These are phyloP conservation scores for Zygaena filipendulae DNA, from an alignment of 2,888 invertebrate genomes.

Conservation along the genomic window DNA sequence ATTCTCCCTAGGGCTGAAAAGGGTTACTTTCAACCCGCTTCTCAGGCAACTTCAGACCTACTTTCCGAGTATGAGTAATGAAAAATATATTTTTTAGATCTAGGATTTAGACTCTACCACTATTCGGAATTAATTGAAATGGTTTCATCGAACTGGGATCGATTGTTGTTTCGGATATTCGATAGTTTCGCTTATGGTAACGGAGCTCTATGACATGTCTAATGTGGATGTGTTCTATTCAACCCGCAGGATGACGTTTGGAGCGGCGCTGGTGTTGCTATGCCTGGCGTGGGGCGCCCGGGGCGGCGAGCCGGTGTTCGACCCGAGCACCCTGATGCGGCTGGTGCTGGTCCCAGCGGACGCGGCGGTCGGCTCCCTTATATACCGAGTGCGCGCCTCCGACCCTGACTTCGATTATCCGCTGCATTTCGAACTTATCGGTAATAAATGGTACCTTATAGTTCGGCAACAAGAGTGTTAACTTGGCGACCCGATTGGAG, in stretches of 20 bases:
- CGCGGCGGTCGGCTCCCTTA: slow-evolving; percentile 83
- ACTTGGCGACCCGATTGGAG: too few relatives aligned
- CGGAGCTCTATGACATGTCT: too few relatives aligned
- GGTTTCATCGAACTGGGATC: too few relatives aligned
- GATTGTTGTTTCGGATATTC: too few relatives aligned
- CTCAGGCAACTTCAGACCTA: too few relatives aligned
- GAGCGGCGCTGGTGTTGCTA: slow-evolving; percentile 49
- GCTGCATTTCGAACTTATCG: slow-evolving; percentile 81
- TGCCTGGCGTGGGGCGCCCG: slow-evolving; percentile 32
- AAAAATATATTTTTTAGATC: too few relatives aligned
- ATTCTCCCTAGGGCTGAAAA: too few relatives aligned
- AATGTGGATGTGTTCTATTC: slow-evolving; percentile 10
- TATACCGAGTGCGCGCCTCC: slow-evolving; percentile 88
- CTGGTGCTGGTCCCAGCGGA: slow-evolving; percentile 86
- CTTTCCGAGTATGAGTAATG: too few relatives aligned
- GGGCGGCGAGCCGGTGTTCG: slow-evolving; percentile 82
- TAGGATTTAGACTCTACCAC: too few relatives aligned
- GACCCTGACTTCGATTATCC: slow-evolving; percentile 92
- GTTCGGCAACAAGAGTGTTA: not conserved
- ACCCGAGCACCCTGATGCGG: slow-evolving; percentile 84
- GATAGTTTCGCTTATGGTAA: too few relatives aligned
- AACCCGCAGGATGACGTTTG: slow-evolving; percentile 51
- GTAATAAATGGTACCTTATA: slow-evolving; percentile 37
- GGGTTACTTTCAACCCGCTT: too few relatives aligned
- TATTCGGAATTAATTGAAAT: too few relatives aligned